Conservation (phyloP, 2,888 invertebrate genomes). For the Lasius platythorax region DNA sequence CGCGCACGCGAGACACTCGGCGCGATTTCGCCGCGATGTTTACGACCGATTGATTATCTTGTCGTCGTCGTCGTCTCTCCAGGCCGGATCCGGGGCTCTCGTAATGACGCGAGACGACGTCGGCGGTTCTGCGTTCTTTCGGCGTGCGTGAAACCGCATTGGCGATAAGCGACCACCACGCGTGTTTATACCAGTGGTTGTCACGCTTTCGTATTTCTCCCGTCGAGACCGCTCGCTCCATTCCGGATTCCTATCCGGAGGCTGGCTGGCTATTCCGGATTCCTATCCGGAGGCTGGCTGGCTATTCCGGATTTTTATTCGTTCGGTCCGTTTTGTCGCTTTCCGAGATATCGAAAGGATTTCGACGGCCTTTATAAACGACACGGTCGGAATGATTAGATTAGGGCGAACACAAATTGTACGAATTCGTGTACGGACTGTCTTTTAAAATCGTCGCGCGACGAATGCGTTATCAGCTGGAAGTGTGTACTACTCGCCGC, state of each 20-base stretch:
- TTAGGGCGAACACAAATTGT: neutral
- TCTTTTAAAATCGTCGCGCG: neutral
- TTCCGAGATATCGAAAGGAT: neutral
- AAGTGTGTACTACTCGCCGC: neutral
- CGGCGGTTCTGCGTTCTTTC: slow-evolving; percentile 7
- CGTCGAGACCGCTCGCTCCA: neutral
- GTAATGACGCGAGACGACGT: slow-evolving; percentile 5
- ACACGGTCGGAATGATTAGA: neutral
- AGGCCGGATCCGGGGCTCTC: neutral
- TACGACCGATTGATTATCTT: slow-evolving; percentile 44
- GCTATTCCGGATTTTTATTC: neutral
- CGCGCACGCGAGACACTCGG: neutral
- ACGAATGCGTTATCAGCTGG: slow-evolving; percentile 4
- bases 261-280: neutral
- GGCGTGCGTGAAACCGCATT: slow-evolving; percentile 9
- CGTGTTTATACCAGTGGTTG: neutral
- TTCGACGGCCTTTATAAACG: neutral
- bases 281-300: neutral
- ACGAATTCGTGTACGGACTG: neutral
- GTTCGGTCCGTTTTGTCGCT: neutral
- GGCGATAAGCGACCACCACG: slow-evolving; percentile 13
- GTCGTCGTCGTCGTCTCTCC: neutral
- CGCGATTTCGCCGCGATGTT: slow-evolving; percentile 45
- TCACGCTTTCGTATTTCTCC: slow-evolving; percentile 20
- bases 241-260: neutral